Conservation (phyloP, 2,888 invertebrate species). For the Mactromeris polynyma region DNA sequence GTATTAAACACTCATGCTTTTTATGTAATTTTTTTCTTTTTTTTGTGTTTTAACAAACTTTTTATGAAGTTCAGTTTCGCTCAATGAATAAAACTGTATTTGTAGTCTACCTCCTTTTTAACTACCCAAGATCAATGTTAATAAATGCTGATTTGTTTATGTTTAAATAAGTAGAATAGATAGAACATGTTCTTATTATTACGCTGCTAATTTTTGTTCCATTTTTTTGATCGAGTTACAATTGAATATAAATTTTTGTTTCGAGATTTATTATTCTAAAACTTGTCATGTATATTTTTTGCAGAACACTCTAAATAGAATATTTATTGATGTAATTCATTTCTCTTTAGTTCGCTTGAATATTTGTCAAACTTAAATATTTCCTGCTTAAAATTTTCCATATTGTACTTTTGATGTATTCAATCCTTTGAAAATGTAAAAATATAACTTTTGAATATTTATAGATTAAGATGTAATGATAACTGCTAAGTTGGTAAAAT, state of each 20-base stretch:
- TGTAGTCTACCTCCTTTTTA: not conserved
- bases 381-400: not conserved
- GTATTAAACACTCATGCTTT: not conserved
- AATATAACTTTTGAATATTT: not conserved
- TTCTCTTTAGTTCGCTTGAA: no score
- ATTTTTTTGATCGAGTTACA: not conserved
- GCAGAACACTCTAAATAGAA: not conserved
- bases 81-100: slow-evolving; percentile 10
- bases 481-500: not conserved
- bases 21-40: not conserved
- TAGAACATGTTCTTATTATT: not conserved
- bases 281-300: not conserved
- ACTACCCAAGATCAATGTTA: not conserved
- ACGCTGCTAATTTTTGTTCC: not conserved
- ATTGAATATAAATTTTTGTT: not conserved
- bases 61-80: not conserved
- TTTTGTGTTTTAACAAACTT: not conserved
- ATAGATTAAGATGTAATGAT: not conserved
- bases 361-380: no score
- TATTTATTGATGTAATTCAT: no score
- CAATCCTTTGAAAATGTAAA: not conserved
- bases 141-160: not conserved
- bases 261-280: not conserved
- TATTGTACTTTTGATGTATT: not conserved
- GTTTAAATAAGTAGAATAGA: slow-evolving; percentile 1